Percentiles rank a stretch among this genome's conserved stretches.
These are phyloP conservation scores for Ptilonorhynchus violaceus DNA, from an alignment of 2,113 vertebrate species.

Conservation along the genomic window DNA sequence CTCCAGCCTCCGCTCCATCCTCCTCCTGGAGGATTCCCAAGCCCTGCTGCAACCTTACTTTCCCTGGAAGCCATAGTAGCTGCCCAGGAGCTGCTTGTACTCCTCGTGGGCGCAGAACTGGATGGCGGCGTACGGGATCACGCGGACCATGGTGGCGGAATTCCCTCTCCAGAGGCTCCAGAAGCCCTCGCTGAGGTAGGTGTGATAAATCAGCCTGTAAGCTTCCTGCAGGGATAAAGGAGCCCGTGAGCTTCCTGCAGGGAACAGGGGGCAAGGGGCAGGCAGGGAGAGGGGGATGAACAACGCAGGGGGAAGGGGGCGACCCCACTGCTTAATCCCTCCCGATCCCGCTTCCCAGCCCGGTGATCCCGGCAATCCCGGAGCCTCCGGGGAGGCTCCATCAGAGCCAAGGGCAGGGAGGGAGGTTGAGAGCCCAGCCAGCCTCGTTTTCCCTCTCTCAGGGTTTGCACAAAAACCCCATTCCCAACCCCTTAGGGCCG, in stretches of 20 bases:
- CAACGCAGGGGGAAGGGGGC: background rate
- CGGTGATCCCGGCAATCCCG: background rate
- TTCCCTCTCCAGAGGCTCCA: slow-evolving; percentile 95
- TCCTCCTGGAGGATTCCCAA: background rate
- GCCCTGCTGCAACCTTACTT: slow-evolving; percentile 75
- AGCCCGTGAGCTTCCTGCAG: slow-evolving; percentile 87
- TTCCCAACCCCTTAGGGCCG: background rate
- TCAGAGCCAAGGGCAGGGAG: background rate
- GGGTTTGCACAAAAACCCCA: background rate
- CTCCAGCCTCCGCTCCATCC: background rate
- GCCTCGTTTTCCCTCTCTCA: background rate
- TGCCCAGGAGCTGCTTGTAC: slow-evolving; percentile 89
- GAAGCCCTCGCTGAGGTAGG: slow-evolving; percentile 91
- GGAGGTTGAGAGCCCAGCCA: background rate
- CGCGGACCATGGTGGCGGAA: slow-evolving; percentile 97
- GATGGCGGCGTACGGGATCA: slow-evolving; percentile 94
- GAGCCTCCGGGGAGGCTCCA: background rate
- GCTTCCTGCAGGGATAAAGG: slow-evolving; percentile 89
- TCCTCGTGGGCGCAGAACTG: slow-evolving; percentile 97
- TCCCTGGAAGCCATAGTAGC: slow-evolving; percentile 89
- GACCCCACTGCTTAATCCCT: background rate
- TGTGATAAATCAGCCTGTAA: slow-evolving; percentile 90
- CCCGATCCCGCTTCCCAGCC: background rate
- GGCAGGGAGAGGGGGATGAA: background rate
- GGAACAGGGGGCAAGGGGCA: background rate